These are phyloP conservation scores for Tiphia femorata DNA, from an alignment of 2,888 invertebrate genomes.

Conservation along the genomic window DNA sequence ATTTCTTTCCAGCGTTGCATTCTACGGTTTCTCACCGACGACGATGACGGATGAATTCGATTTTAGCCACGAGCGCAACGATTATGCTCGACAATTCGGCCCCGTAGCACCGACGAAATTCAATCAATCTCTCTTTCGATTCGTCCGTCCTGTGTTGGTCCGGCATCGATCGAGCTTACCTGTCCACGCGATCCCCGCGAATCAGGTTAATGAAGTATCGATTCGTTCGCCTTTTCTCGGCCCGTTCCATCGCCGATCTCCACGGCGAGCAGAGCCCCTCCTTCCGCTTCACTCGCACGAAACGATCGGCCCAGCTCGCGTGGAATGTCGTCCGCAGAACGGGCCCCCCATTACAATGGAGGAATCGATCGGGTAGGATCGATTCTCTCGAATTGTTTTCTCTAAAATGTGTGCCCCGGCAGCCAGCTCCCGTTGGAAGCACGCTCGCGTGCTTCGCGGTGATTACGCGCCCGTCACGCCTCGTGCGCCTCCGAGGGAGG, in stretches of 20 bases:
- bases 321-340: no score
- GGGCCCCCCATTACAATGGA: no score
- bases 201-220: conserved; percentile 30
- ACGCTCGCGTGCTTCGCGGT: no score
- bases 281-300: no score
- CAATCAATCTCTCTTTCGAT: conserved; percentile 49
- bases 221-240: background rate
- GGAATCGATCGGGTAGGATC: no score
- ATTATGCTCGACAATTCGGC: conserved; percentile 46
- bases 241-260: background rate
- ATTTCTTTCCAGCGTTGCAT: conserved; percentile 39
- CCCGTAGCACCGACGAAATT: conserved; percentile 44
- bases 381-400: no score
- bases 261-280: no score
- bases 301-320: no score
- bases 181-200: conserved; percentile 18
- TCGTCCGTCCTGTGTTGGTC: conserved; percentile 29
- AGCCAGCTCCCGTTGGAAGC: no score
- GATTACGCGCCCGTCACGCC: no score
- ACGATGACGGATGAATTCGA: conserved; percentile 53
- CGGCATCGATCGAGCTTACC: conserved; percentile 21
- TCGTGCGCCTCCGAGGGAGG: no score
- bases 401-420: no score
- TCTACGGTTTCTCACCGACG: conserved; percentile 47
- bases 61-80: conserved; percentile 43